A percentile compares a stretch with the other conserved stretches of the same genome.
Evolutionary conservation across 2,888 invertebrate species (phyloP).

Genomic region (Melieria omissa): DNA sequence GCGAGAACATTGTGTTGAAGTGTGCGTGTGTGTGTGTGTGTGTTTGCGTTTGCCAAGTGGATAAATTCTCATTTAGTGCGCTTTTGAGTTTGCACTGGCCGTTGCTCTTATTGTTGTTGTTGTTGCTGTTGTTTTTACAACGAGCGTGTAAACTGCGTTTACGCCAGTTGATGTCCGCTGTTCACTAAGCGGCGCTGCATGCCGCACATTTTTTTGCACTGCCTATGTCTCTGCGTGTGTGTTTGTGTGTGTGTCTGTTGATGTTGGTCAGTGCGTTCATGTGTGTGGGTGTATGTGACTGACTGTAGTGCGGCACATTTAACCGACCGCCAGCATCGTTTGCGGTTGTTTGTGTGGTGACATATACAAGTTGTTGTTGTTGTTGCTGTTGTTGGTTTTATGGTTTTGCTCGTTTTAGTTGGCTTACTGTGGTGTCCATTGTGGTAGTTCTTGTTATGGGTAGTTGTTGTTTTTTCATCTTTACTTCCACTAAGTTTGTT

Average conservation of each 20-base stretch:
- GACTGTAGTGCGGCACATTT: constrained; percentile 52
- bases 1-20: not conserved
- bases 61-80: constrained; percentile 61
- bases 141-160: constrained; percentile 59
- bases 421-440: no score
- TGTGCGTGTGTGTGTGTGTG: not conserved
- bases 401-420: not conserved
- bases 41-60: constrained; percentile 46
- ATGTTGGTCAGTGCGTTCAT: not conserved
- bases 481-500: no score
- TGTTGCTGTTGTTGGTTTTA: constrained; percentile 17
- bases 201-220: constrained; percentile 10
- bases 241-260: not conserved
- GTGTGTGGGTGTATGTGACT: constrained; percentile 51
- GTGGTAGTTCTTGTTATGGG: no score
- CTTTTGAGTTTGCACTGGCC: constrained; percentile 52
- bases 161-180: constrained; percentile 27
- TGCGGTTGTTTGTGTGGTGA: constrained; percentile 55
- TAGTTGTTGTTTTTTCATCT: no score
- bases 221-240: not conserved
- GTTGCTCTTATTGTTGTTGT: constrained; percentile 39
- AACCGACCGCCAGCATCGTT: constrained; percentile 64
- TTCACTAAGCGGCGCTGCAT: constrained; percentile 20
- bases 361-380: constrained; percentile 25
- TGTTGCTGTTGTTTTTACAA: constrained; percentile 45